A percentile compares a stretch with the other conserved stretches of the same genome.
phyloP scores from a whole-genome alignment of 2,113 vertebrate species.

The Penelope pileata region DNA sequence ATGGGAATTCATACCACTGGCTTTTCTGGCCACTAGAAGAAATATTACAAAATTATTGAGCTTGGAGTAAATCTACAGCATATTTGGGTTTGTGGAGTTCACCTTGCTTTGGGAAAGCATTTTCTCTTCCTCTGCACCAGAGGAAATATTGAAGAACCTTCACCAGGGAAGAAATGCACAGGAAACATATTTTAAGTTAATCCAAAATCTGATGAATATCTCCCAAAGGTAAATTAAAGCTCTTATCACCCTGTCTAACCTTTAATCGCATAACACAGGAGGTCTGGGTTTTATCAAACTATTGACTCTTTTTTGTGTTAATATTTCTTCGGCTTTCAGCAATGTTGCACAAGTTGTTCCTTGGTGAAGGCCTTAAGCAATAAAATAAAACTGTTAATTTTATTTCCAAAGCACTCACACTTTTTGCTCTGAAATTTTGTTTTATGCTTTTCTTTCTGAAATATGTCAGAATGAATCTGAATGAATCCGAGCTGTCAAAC shows the following conservation, averaged over 20 bases:
- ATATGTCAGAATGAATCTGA: neutral
- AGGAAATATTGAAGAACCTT: slow-evolving; percentile 5
- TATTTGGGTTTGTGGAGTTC: slow-evolving; percentile 2
- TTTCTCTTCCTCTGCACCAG: slow-evolving; percentile 19
- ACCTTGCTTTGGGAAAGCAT: neutral
- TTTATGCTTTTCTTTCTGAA: neutral
- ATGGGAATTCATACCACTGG: neutral
- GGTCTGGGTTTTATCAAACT: slow-evolving; percentile 50
- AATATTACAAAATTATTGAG: slow-evolving; percentile 6
- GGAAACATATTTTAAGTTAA: slow-evolving; percentile 49
- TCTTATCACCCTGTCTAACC: slow-evolving; percentile 53
- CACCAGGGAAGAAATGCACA: slow-evolving; percentile 30
- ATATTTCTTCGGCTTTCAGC: slow-evolving; percentile 26
- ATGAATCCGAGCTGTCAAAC: neutral
- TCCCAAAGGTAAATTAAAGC: slow-evolving; percentile 56
- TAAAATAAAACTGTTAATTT: slow-evolving; percentile 34
- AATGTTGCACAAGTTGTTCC: neutral
- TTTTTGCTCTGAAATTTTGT: neutral
- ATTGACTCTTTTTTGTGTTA: slow-evolving; percentile 35
- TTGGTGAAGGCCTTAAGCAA: slow-evolving; percentile 1
- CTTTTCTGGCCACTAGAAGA: slow-evolving; percentile 26
- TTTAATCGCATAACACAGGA: slow-evolving; percentile 47
- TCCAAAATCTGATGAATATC: slow-evolving; percentile 17
- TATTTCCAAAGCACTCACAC: neutral
- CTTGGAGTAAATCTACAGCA: slow-evolving; percentile 16